A percentile compares a stretch with the other conserved stretches of the same genome.
Evolutionary conservation across 2,113 vertebrate species (phyloP).

Genomic region (Aythya baeri): DNA sequence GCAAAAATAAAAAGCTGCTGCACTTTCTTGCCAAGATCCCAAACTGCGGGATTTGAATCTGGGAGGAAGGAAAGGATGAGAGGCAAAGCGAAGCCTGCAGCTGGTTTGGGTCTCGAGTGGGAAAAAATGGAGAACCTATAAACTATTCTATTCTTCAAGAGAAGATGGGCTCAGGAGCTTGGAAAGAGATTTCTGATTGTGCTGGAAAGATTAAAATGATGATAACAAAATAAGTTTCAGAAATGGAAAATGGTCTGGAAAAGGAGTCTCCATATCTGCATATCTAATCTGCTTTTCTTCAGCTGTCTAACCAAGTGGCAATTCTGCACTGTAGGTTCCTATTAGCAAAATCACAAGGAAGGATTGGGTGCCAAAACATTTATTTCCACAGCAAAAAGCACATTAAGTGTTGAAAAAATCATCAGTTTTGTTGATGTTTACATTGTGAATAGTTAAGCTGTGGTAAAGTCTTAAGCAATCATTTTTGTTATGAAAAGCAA

Average conservation of each 20-base stretch:
- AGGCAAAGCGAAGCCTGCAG: conserved; percentile 9
- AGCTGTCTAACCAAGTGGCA: conserved; percentile 32
- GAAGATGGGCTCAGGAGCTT: conserved; percentile 4
- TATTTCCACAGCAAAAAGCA: neutral
- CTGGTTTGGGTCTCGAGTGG: neutral
- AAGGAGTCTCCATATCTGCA: conserved; percentile 39
- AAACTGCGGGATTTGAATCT: neutral
- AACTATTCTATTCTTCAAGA: neutral
- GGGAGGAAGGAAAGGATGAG: neutral
- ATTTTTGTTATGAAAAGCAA: conserved; percentile 45
- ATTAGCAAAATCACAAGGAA: conserved; percentile 25
- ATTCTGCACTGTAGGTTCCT: neutral
- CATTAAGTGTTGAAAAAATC: conserved; percentile 23
- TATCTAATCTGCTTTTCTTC: conserved; percentile 56
- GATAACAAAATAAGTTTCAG: conserved; percentile 58
- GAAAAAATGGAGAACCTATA: neutral
- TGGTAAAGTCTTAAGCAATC: neutral
- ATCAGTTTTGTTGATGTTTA: conserved; percentile 41
- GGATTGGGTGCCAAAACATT: neutral
- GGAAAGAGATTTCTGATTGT: conserved; percentile 33
- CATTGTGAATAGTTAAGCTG: conserved; percentile 17
- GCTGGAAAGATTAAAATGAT: conserved; percentile 18
- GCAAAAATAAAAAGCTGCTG: neutral
- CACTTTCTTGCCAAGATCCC: neutral
- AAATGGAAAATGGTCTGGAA: conserved; percentile 42